Evolutionary conservation across 1,140 invertebrate species (phyloP).

Genomic region (Lasaia peninsularis): DNA sequence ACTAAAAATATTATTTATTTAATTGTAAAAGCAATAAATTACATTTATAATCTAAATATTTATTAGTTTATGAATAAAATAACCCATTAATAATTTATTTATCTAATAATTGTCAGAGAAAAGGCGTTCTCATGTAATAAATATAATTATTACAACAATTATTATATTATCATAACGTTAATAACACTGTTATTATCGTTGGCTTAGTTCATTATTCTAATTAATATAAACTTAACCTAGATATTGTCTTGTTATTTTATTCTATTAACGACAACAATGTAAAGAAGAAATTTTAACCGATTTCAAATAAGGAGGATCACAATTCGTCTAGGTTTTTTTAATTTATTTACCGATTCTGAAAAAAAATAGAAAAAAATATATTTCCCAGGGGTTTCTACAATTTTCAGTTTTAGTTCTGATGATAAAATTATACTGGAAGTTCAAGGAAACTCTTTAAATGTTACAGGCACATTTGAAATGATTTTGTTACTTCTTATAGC

Average conservation of each 20-base stretch:
- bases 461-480: too few relatives aligned
- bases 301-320: too few relatives aligned
- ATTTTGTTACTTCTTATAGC: too few relatives aligned
- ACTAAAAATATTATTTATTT: neutral
- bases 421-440: too few relatives aligned
- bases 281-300: neutral
- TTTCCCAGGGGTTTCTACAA: too few relatives aligned
- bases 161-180: slow-evolving; percentile 4
- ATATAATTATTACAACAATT: slow-evolving; percentile 3
- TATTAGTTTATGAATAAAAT: neutral
- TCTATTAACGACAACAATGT: neutral
- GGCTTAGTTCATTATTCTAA: slow-evolving; percentile 16
- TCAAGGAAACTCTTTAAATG: too few relatives aligned
- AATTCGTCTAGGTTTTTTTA: too few relatives aligned
- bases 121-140: neutral
- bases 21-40: neutral
- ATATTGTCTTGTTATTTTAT: neutral
- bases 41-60: slow-evolving; percentile 7
- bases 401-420: too few relatives aligned
- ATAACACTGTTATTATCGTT: slow-evolving; percentile 11
- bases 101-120: neutral
- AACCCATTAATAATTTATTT: neutral
- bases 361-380: too few relatives aligned
- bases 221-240: slow-evolving; percentile 15
- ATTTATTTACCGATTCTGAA: too few relatives aligned